Evolutionary conservation across 92 coral and sea anemone genomes (phyloP).

Genomic region (Epizoanthus stellaris): DNA sequence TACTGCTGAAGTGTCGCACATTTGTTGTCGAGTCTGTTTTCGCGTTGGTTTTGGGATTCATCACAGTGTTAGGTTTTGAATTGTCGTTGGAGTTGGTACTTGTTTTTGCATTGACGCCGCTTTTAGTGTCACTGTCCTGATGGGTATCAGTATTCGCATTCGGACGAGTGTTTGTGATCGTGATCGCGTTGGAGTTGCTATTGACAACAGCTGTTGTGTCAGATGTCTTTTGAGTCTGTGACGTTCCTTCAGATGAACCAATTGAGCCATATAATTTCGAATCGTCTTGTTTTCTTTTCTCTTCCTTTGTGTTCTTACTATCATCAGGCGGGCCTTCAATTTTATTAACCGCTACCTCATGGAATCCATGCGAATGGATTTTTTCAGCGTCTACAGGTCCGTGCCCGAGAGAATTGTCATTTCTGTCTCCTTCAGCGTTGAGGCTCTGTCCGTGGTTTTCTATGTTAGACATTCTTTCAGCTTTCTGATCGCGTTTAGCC

Average conservation of each 20-base stretch:
- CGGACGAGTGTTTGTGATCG: background rate
- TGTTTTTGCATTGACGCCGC: background rate
- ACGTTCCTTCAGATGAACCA: constrained; percentile 29
- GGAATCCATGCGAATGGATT: constrained; percentile 58
- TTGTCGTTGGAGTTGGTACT: background rate
- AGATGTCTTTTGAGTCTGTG: background rate
- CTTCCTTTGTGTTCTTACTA: background rate
- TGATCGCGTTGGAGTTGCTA: background rate
- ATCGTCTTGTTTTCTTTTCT: constrained; percentile 23
- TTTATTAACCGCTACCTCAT: constrained; percentile 75
- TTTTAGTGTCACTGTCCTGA: background rate
- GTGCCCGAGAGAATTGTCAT: constrained; percentile 17
- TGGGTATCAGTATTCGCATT: background rate
- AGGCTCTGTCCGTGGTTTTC: constrained; percentile 79
- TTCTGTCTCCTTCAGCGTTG: constrained; percentile 67
- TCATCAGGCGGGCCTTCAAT: constrained; percentile 72
- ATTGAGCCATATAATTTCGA: constrained; percentile 56
- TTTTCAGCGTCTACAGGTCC: constrained; percentile 45
- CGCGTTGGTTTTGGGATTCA: background rate
- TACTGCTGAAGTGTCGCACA: background rate
- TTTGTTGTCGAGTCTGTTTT: background rate
- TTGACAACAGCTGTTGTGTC: background rate
- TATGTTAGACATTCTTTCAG: constrained; percentile 55
- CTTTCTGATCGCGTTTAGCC: constrained; percentile 67
- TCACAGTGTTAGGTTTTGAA: background rate